These are phyloP conservation scores for Rhinichthys osculus DNA, from an alignment of 2,797 vertebrate species.

Conservation along the genomic window DNA sequence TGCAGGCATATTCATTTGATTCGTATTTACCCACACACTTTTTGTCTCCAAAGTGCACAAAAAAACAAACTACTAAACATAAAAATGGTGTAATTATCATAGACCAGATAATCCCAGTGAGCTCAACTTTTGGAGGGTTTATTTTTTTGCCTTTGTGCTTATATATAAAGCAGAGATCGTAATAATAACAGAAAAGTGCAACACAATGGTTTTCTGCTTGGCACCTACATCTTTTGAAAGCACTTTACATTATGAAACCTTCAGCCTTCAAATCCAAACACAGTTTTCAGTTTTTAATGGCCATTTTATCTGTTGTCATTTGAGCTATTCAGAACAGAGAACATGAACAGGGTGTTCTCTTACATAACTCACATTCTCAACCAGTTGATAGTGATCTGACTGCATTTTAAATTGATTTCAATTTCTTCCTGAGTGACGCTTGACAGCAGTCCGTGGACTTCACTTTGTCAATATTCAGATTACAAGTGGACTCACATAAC, in stretches of 20 bases:
- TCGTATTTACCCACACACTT: constrained; percentile 6
- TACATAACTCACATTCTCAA: neutral
- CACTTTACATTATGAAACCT: too few species aligned
- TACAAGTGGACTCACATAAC: neutral
- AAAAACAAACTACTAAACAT: neutral
- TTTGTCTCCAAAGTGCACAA: neutral
- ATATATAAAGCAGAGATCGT: too few species aligned
- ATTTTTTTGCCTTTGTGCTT: too few species aligned
- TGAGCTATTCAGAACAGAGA: neutral
- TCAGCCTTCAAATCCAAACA: too few species aligned
- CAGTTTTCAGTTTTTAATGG: neutral
- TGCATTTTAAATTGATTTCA: neutral
- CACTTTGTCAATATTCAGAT: neutral
- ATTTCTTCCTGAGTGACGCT: neutral
- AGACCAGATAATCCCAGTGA: constrained; percentile 5
- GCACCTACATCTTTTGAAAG: too few species aligned
- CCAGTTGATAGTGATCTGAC: neutral
- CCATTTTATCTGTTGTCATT: neutral
- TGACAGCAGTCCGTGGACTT: neutral
- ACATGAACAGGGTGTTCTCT: neutral
- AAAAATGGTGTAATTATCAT: neutral
- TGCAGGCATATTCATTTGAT: neutral
- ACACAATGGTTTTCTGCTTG: too few species aligned
- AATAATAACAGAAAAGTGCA: too few species aligned
- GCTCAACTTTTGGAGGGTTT: too few species aligned